Conservation (phyloP, 2,888 invertebrate species). For the Priocnemis perturbator region DNA sequence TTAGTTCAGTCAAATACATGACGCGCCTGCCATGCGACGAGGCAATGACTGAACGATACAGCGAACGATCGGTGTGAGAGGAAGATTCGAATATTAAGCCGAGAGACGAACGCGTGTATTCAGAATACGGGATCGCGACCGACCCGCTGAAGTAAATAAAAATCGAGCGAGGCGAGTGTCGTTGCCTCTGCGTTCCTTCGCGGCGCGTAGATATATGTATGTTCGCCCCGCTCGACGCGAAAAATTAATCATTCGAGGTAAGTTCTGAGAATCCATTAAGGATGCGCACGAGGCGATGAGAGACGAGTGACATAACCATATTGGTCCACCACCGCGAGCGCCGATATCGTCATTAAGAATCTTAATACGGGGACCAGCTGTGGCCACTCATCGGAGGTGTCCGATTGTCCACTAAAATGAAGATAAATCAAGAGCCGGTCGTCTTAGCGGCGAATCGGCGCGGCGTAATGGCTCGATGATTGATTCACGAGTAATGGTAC, state of each 20-base stretch:
- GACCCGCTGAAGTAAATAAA: too few relatives aligned
- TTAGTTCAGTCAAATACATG: too few relatives aligned
- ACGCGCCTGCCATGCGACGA: too few relatives aligned
- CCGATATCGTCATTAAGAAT: slow-evolving; percentile 58
- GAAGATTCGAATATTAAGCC: too few relatives aligned
- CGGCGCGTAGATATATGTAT: too few relatives aligned
- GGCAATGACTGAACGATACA: too few relatives aligned
- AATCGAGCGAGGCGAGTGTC: neutral
- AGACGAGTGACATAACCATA: slow-evolving; percentile 28
- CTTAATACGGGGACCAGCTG: slow-evolving; percentile 45
- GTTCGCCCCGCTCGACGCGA: slow-evolving; percentile 56
- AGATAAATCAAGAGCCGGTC: slow-evolving; percentile 48
- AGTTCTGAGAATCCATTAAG: slow-evolving; percentile 73
- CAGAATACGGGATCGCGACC: too few relatives aligned
- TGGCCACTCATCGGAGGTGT: slow-evolving; percentile 33
- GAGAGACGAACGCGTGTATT: too few relatives aligned
- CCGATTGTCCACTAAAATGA: slow-evolving; percentile 51
- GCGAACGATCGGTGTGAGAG: too few relatives aligned
- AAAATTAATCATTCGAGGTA: slow-evolving; percentile 71
- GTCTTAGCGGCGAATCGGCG: too few relatives aligned
- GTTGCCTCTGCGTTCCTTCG: slow-evolving; percentile 40
- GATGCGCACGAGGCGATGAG: slow-evolving; percentile 31
- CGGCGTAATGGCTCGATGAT: slow-evolving; percentile 19
- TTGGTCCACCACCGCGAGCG: slow-evolving; percentile 32
- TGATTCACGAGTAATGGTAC: slow-evolving; percentile 23